Evolutionary conservation across 1,140 invertebrate species (phyloP).

Genomic region (Penaeus indicus): DNA sequence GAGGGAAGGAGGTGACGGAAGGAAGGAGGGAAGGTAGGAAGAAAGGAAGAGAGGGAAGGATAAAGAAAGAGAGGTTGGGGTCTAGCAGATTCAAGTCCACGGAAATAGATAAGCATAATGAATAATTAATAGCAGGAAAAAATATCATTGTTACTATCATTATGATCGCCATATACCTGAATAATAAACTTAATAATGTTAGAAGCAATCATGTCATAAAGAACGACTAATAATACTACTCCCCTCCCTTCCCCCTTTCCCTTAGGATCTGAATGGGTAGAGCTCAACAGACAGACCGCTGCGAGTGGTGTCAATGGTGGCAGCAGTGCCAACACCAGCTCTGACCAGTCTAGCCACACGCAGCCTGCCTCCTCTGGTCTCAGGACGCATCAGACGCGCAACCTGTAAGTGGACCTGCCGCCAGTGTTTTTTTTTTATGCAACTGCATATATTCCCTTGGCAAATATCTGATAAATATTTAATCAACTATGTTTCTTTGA

Average conservation of each 20-base stretch:
- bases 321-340: not conserved
- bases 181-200: not conserved
- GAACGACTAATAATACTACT: not conserved
- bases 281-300: not conserved
- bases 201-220: not conserved
- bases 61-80: not conserved
- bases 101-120: no score
- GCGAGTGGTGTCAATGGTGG: not conserved
- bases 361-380: slow-evolving; percentile 47
- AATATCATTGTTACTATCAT: no score
- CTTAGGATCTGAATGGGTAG: not conserved
- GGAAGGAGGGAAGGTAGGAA: not conserved
- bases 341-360: not conserved
- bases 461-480: not conserved
- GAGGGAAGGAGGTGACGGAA: not conserved
- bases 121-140: no score
- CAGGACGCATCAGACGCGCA: slow-evolving; percentile 61
- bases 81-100: no score
- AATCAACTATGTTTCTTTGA: no score
- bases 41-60: not conserved
- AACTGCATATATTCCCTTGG: no score
- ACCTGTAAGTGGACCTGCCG: slow-evolving; percentile 48
- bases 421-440: not conserved
- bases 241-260: no score
- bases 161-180: not conserved